Base-by-base conservation (phyloP, 2,888 invertebrate species). In the Corbicula japonica region DNA sequence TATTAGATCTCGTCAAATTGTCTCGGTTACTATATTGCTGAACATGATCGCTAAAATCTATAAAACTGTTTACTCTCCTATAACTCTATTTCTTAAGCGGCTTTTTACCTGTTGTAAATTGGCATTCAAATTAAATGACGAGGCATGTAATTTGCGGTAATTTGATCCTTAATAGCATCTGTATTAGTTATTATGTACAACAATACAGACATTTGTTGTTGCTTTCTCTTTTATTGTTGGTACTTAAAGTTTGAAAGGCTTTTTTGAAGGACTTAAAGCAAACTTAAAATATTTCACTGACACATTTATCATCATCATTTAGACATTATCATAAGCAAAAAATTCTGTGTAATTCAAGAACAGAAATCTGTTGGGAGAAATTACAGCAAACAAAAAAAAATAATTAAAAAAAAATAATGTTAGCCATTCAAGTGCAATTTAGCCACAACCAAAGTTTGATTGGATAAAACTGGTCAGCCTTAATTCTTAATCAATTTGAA, bases 111-210 rank as follows among this genome's bases (percentile, higher is more conserved):
- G 58, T 8, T 35, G 26, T 35, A 58, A 58, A 35, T 30, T 35
- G 32, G 26, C 35, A 28, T 58, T 58, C 28, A 34, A 15, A 58
- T 58, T 38, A 58, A 5, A 5, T 35, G 28, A 35, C 28, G 32
- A n/a, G 35, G 48, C 32, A n/a, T 35, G 65, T 65, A 50, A 65
- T 65, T 65, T 50, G 21, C 12, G 12, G 65, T 35, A 65, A 65
- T 28, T 28, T 35, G 52, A 65, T 65, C 48, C 21, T 1, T 5
- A 23, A 21, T 10, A 23, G 32, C 65, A 52, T 65, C 65, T 38
- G 52, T 63, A 44, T 15, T 2, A 28, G 4, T 1, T 6, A 50
- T 21, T 5, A 32, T 5, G 28, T 18, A 52, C 38, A 18, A 21
- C n/a, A 48, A 32, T 63, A 65, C 35, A 4, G 38, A 21, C 32